Conservation (phyloP, 2,888 invertebrate genomes). For the Julus scandinavius region DNA sequence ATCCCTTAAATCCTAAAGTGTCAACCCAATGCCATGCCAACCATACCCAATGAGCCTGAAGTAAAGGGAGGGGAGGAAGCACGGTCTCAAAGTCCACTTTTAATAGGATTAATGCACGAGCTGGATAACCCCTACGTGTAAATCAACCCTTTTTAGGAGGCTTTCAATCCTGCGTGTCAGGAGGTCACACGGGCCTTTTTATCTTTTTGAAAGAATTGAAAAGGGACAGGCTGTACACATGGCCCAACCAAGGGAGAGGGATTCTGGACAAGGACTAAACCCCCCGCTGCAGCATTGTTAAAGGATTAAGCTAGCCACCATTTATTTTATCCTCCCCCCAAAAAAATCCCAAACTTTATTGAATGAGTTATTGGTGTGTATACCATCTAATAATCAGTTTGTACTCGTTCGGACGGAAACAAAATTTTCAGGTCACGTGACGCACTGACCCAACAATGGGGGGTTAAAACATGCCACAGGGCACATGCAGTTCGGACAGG, state of each 20-base stretch:
- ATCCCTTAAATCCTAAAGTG: conserved; percentile 3
- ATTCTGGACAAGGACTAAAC: neutral
- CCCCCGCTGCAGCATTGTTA: conserved; percentile 7
- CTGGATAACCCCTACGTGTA: conserved; percentile 35
- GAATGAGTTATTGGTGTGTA: conserved; percentile 21
- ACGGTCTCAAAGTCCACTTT: neutral
- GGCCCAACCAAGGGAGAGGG: neutral
- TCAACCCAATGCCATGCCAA: conserved; percentile 35
- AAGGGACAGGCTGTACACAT: conserved; percentile 6
- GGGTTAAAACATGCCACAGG: neutral
- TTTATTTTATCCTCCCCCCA: conserved; percentile 3
- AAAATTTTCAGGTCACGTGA: conserved; percentile 12
- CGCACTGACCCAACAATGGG: neutral
- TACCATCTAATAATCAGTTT: conserved; percentile 34
- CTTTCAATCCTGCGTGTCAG: neutral
- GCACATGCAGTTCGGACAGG: neutral
- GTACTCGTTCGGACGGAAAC: conserved; percentile 8
- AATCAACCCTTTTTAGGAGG: conserved; percentile 13
- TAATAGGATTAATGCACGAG: conserved; percentile 35
- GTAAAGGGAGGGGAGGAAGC: neutral
- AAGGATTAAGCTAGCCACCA: conserved; percentile 34
- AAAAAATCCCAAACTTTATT: neutral
- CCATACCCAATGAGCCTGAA: neutral
- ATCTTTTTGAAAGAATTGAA: neutral
- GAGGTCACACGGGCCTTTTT: conserved; percentile 16